phyloP scores from a whole-genome alignment of 2,888 invertebrate species.

The Sphaerolaimus hirsutus region DNA sequence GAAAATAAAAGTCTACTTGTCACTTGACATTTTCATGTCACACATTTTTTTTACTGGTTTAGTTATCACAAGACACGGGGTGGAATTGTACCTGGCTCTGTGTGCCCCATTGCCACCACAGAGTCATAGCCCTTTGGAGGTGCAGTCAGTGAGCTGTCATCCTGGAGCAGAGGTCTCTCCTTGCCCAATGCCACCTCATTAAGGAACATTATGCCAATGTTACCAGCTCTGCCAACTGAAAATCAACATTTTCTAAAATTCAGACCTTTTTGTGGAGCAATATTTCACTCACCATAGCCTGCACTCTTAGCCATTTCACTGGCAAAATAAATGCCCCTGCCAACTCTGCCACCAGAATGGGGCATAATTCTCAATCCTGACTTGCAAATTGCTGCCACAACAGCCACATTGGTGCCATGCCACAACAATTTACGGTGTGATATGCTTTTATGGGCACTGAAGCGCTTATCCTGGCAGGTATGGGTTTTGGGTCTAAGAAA shows the following conservation, averaged over 20 bases:
- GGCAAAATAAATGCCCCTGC: constrained; percentile 31
- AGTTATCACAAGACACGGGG: background rate
- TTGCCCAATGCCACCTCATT: constrained; percentile 30
- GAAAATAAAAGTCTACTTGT: too few relatives aligned
- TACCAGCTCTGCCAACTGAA: constrained; percentile 20
- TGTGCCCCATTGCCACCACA: constrained; percentile 24
- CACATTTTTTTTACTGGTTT: background rate
- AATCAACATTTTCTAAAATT: background rate
- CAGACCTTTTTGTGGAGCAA: background rate
- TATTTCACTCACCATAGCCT: constrained; percentile 28
- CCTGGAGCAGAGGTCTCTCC: constrained; percentile 21
- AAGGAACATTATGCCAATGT: constrained; percentile 30
- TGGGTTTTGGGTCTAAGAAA: too few relatives aligned
- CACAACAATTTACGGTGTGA: constrained; percentile 28
- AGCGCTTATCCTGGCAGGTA: constrained; percentile 14
- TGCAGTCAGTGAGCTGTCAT: constrained; percentile 19
- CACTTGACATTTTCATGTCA: too few relatives aligned
- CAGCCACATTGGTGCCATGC: constrained; percentile 32
- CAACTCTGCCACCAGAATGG: constrained; percentile 30
- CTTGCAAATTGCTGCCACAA: constrained; percentile 31
- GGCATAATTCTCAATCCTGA: constrained; percentile 32
- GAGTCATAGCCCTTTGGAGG: constrained; percentile 26
- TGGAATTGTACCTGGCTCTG: constrained; percentile 16
- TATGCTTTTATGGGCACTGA: constrained; percentile 21
- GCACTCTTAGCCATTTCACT: constrained; percentile 30